Evolutionary conservation across 2,113 vertebrate species (phyloP).

Genomic region (Sander vitreus): DNA sequence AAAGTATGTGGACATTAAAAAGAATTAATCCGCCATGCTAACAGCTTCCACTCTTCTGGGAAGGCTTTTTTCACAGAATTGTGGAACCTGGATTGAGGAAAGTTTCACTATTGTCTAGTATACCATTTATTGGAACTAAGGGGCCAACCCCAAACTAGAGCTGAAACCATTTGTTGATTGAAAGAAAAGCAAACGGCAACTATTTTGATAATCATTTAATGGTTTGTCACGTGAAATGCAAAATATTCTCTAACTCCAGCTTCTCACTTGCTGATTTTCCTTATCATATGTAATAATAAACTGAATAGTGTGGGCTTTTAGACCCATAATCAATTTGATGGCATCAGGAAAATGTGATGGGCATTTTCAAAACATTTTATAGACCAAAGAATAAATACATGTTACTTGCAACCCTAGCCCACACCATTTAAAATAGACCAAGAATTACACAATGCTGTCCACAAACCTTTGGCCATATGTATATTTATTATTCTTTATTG

Average conservation of each 20-base stretch:
- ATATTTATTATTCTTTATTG: constrained; percentile 3
- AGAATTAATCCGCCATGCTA: neutral
- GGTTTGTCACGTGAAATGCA: neutral
- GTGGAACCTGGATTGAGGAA: neutral
- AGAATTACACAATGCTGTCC: neutral
- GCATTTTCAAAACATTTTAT: neutral
- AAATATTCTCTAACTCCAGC: neutral
- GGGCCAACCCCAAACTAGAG: neutral
- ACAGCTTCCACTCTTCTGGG: neutral
- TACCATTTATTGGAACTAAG: neutral
- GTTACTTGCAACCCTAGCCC: neutral
- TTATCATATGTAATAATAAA: neutral
- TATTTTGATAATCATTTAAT: neutral
- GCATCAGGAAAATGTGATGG: neutral
- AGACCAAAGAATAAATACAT: neutral
- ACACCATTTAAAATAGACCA: neutral
- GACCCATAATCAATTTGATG: neutral
- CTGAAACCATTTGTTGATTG: neutral
- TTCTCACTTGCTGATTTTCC: neutral
- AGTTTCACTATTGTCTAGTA: neutral
- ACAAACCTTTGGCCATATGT: constrained; percentile 16
- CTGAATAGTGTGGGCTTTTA: neutral
- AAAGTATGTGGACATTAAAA: constrained; percentile 24
- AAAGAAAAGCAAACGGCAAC: neutral
- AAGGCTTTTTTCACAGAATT: neutral